Base-by-base conservation (phyloP, 2,113 vertebrate genomes). In the Erythrocercus mccallii region DNA sequence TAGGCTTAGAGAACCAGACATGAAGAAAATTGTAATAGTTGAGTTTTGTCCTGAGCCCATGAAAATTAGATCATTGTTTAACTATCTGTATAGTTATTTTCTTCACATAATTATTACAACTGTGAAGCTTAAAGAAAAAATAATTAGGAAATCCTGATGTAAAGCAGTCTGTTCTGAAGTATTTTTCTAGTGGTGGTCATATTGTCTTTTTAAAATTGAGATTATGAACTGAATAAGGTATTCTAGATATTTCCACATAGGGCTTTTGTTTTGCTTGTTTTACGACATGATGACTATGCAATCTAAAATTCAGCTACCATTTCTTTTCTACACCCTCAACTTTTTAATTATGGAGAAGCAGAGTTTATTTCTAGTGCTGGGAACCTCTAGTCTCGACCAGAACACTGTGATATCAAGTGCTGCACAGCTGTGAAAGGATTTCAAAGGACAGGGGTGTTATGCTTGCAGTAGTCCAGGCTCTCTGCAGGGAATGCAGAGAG, bases 361-460 rank as follows among this genome's bases (percentile, higher is more conserved):
- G 21, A 20, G 24, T 66, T 82, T 88, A 47, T 72, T 76, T 77
- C 74, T 61, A 35, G 37, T 51, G 51, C 80, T 86, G 37, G 37
- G 57, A 71, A 81, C 31, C 70, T 91, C 45, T 65, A 17, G 58
- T 78, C 68, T 86, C 70, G 58, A 7, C 21, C n/a, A 73, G 74
- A 89, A 22, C 27, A 10, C 25, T 64, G 42, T 65, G 47, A 44
- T 58, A 40, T 7, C 0, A 0, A 11, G 10, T 56, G 70, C 73
- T 38, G 50, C 60, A 38, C 35, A 70, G 53, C 77, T 92, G 42
- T 1, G 5, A 40, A 72, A 54, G 44, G 30, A 58, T 93, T 94
- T 91, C 74, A 88, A 23, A 83, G 76, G 53, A 58, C 35, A 21
- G 7, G 20, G 47, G 25, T 22, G 35, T 81, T 70, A 8, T 47